phyloP scores from a whole-genome alignment of 2,888 invertebrate genomes.

The Leptopilina myrica region DNA sequence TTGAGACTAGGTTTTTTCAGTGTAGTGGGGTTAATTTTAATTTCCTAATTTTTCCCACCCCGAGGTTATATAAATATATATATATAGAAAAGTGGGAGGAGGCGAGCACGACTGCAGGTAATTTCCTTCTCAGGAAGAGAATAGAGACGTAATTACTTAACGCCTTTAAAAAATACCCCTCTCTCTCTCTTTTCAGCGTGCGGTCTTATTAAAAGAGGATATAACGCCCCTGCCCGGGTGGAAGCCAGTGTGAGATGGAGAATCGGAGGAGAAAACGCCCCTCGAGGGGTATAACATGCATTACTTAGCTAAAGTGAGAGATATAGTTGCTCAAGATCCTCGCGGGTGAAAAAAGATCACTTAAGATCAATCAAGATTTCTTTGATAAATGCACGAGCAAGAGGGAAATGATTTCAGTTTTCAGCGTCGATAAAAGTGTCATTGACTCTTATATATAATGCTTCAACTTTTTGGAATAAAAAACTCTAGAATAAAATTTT shows the following conservation, averaged over 20 bases:
- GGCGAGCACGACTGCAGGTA: slow-evolving; percentile 62
- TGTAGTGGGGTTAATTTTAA: slow-evolving; percentile 75
- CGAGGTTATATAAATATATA: slow-evolving; percentile 48
- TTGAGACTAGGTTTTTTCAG: too few species aligned
- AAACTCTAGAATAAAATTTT: too few species aligned
- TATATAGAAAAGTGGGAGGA: slow-evolving; percentile 23
- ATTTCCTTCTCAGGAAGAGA: slow-evolving; percentile 75
- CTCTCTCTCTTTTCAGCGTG: slow-evolving; percentile 49
- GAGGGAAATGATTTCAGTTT: too few species aligned
- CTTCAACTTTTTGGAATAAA: too few species aligned
- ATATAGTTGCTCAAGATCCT: not conserved
- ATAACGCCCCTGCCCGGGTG: slow-evolving; percentile 65
- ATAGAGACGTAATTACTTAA: slow-evolving; percentile 77
- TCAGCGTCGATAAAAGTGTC: too few species aligned
- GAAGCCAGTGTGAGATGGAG: slow-evolving; percentile 59
- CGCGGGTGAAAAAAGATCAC: slow-evolving; percentile 5
- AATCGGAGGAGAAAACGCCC: slow-evolving; percentile 56
- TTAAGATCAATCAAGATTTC: slow-evolving; percentile 10
- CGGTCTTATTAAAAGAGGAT: slow-evolving; percentile 75
- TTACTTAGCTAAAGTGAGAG: slow-evolving; percentile 21
- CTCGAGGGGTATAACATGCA: slow-evolving; percentile 58
- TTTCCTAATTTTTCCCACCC: slow-evolving; percentile 75
- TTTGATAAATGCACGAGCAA: slow-evolving; percentile 7
- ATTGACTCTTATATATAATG: too few species aligned
- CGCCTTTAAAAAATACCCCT: slow-evolving; percentile 69